These are phyloP conservation scores for Rhinogobio ventralis DNA, from an alignment of 2,797 vertebrate species.

Conservation along the genomic window DNA sequence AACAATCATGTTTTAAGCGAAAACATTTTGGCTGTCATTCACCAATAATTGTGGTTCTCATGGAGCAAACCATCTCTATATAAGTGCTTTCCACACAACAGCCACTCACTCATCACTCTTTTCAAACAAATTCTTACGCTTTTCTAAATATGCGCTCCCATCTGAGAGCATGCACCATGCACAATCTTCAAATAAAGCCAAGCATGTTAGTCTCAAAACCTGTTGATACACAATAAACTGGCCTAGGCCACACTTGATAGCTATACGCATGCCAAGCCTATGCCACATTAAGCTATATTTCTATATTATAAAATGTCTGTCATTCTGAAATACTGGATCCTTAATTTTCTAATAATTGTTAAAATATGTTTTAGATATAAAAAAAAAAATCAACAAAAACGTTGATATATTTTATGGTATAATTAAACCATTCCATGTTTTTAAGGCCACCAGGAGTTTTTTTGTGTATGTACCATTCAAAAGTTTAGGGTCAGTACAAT, in stretches of 20 bases:
- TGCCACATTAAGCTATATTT: neutral
- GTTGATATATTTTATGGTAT: neutral
- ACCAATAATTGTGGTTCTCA: neutral
- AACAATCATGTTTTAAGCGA: neutral
- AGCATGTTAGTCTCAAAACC: neutral
- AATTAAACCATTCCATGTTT: neutral
- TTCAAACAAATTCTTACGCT: neutral
- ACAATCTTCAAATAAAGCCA: neutral
- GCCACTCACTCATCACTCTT: neutral
- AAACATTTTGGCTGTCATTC: neutral
- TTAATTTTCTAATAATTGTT: too few species aligned
- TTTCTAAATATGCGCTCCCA: neutral
- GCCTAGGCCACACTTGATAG: neutral
- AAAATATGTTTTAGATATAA: too few species aligned
- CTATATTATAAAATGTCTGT: neutral
- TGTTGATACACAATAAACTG: neutral
- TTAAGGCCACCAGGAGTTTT: neutral
- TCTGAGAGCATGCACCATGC: neutral
- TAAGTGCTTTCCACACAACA: neutral
- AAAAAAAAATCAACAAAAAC: neutral
- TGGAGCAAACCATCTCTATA: neutral
- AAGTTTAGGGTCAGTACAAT: too few species aligned
- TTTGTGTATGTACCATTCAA: too few species aligned
- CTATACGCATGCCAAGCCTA: neutral
- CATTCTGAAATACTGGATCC: too few species aligned